Base-by-base conservation (phyloP, 2,888 invertebrate genomes). In the Therioaphis trifolii region DNA sequence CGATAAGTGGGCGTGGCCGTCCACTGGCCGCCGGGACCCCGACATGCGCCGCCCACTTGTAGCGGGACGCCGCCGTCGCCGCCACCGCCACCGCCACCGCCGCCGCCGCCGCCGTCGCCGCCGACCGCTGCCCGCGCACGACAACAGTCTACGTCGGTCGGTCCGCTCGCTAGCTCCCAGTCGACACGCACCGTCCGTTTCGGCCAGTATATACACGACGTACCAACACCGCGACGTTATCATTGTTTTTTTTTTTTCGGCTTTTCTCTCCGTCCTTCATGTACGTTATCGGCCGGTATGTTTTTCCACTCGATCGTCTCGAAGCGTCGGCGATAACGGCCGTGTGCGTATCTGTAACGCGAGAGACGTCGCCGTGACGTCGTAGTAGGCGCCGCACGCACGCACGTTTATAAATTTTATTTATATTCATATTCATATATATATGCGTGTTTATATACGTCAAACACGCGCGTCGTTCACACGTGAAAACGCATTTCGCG, bases 1-100 rank as follows among this genome's bases (percentile, higher is more conserved):
- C 72, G 49, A 78, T 49, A 72, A 46, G 18, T 72, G 49, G 80
- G 80, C 82, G 82, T 82, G 74, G 72, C 49, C 82, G 74, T 82
- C 82, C 72, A 82, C 63, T 82, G 82, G 82, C 21, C 82, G 82
- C 46, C 82, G 46, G 72, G 82, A 35, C 40, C 35, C 61, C 58
- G 80, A 29, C 58, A 21, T 15, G 61, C 58, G 9, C 80, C 82
- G 63, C 82, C 82, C 82, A 82, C 82, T 82, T 82, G 82, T 82
- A 74, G 72, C 72, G 35, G 61, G 63, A 74, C 71, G 61, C 46
- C 58, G 79, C 4, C 68, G 66, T 40, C 49, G 52, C 43, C 35
- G 35, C 66, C 55, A n/a, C n/a, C n/a, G n/a, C n/a, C n/a, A n/a
- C n/a, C n/a, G n/a, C n/a, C n/a, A n/a, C n/a, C n/a, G n/a, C n/a